Evolutionary conservation across 2,888 invertebrate species (phyloP).

Genomic region (Phalangium opilio): DNA sequence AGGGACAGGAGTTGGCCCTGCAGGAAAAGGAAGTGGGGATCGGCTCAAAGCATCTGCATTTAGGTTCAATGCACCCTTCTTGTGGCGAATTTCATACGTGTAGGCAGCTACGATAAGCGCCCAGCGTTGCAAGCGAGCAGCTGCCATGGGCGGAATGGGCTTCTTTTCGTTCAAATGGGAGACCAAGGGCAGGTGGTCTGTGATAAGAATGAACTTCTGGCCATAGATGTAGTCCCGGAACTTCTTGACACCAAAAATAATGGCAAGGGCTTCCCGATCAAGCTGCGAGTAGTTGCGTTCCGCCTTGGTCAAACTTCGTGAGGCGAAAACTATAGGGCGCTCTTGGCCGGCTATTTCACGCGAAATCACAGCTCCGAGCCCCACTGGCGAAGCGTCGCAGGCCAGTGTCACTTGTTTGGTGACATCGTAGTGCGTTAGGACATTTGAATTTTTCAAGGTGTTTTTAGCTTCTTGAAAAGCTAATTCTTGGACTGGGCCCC

Average conservation of each 20-base stretch:
- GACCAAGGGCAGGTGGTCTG: constrained; percentile 31
- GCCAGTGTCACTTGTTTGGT: constrained; percentile 24
- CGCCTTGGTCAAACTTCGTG: constrained; percentile 16
- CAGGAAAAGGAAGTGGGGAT: too few relatives aligned
- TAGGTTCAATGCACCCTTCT: constrained; percentile 23
- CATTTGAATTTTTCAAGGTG: constrained; percentile 17
- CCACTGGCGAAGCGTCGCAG: constrained; percentile 31
- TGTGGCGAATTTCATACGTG: too few relatives aligned
- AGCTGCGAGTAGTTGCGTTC: too few relatives aligned
- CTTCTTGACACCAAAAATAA: constrained; percentile 29
- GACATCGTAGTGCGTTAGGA: constrained; percentile 26
- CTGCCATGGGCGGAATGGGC: constrained; percentile 22
- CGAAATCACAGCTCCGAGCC: constrained; percentile 23
- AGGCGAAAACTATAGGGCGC: constrained; percentile 24
- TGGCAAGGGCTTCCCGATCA: too few relatives aligned
- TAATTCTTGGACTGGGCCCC: constrained; percentile 11
- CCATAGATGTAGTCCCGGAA: constrained; percentile 33
- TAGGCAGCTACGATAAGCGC: too few relatives aligned
- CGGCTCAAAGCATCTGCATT: constrained; percentile 27
- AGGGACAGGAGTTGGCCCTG: too few relatives aligned
- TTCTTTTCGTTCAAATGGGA: not conserved
- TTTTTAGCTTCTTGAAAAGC: constrained; percentile 21
- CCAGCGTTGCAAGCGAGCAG: too few relatives aligned
- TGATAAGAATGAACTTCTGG: constrained; percentile 29
- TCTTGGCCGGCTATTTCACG: constrained; percentile 29